Conservation (phyloP, 1,140 invertebrate genomes). For the Carposina sasakii region DNA sequence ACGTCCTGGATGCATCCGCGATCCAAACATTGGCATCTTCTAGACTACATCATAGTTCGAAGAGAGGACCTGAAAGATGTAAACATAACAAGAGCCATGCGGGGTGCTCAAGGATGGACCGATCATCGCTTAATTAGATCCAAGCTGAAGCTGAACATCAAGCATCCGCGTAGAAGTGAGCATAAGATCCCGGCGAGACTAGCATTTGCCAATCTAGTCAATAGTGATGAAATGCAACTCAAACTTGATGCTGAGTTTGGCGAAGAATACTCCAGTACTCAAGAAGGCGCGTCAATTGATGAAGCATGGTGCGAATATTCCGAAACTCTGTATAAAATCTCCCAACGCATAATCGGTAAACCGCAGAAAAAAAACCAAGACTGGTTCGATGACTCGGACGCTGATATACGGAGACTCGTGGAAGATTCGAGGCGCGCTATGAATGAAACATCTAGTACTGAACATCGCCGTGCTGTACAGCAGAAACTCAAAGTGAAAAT, state of each 20-base stretch:
- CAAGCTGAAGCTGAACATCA: conserved; percentile 15
- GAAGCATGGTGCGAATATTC: conserved; percentile 6
- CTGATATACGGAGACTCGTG: background rate
- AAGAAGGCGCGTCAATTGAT: background rate
- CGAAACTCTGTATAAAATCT: conserved; percentile 8
- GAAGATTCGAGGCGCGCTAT: background rate
- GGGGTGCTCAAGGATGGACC: conserved; percentile 1
- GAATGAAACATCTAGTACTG: background rate
- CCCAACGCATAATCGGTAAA: conserved; percentile 10
- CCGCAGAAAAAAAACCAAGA: conserved; percentile 16
- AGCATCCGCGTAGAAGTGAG: conserved; percentile 10
- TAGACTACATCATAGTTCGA: background rate
- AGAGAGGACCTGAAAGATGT: background rate
- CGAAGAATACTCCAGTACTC: background rate
- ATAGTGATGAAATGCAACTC: background rate
- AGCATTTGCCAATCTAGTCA: conserved; percentile 9
- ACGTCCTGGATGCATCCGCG: conserved; percentile 16
- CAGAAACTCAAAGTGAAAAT: background rate
- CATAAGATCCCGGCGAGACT: conserved; percentile 16
- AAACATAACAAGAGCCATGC: background rate
- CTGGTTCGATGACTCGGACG: conserved; percentile 8
- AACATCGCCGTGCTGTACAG: background rate
- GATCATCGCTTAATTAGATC: conserved; percentile 17
- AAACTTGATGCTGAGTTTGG: conserved; percentile 13
- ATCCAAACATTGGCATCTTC: conserved; percentile 12